These are phyloP conservation scores for Liodrosophila aerea DNA, from an alignment of 2,888 invertebrate species.

Conservation along the genomic window DNA sequence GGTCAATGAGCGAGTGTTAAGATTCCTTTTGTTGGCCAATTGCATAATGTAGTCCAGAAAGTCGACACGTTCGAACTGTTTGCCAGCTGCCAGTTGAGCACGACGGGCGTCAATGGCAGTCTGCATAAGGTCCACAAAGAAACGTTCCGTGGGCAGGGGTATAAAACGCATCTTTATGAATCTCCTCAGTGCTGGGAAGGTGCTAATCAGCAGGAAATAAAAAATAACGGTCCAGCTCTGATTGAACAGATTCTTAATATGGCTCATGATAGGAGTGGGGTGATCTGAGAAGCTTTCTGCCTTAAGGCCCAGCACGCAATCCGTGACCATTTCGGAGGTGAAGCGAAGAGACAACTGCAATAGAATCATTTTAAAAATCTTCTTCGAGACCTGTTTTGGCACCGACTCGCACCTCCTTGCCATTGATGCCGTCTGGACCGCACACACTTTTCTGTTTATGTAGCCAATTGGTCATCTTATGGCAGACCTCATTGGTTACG, in stretches of 20 bases:
- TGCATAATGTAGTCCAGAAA: constrained; percentile 79
- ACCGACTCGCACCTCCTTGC: constrained; percentile 81
- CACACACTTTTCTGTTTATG: constrained; percentile 67
- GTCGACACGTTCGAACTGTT: constrained; percentile 71
- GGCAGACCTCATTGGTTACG: constrained; percentile 82
- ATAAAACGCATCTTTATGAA: constrained; percentile 70
- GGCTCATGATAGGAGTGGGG: constrained; percentile 74
- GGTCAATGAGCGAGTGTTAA: constrained; percentile 58
- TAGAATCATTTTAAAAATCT: too few species aligned
- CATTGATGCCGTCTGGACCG: constrained; percentile 80
- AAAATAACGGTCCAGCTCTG: constrained; percentile 55
- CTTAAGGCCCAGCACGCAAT: constrained; percentile 83
- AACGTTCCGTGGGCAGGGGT: constrained; percentile 85
- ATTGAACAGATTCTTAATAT: constrained; percentile 71
- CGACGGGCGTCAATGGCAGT: constrained; percentile 68
- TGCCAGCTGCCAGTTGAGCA: constrained; percentile 25
- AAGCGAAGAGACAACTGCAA: constrained; percentile 78
- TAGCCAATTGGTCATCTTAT: constrained; percentile 81
- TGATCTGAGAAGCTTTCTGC: constrained; percentile 80
- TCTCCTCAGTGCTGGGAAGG: constrained; percentile 65
- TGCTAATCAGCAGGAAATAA: constrained; percentile 55
- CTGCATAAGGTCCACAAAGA: constrained; percentile 70
- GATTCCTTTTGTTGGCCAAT: constrained; percentile 68
- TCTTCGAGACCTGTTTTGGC: too few species aligned
- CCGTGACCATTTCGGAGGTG: constrained; percentile 82